Evolutionary conservation across 1,140 invertebrate species (phyloP).

Genomic region (Uloborus diversus): DNA sequence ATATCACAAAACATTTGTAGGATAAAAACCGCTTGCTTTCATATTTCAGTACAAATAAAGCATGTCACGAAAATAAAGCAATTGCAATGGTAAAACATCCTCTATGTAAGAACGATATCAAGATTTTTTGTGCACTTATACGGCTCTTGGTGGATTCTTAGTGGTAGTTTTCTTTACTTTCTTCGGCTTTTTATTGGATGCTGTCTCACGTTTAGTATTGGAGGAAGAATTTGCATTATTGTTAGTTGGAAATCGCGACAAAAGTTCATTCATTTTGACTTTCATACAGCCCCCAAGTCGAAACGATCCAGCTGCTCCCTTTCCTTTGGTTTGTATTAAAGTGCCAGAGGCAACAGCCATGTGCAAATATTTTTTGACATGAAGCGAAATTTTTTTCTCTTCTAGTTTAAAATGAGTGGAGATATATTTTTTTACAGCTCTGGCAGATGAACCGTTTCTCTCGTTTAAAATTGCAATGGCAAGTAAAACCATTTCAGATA

Average conservation of each 20-base stretch:
- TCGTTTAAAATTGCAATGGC: slow-evolving; percentile 65
- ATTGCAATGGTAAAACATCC: too few species aligned
- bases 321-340: slow-evolving; percentile 73
- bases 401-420: slow-evolving; percentile 71
- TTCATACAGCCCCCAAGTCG: slow-evolving; percentile 63
- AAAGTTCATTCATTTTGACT: slow-evolving; percentile 60
- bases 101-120: too few species aligned
- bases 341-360: slow-evolving; percentile 69
- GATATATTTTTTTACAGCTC: slow-evolving; percentile 75
- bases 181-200: neutral
- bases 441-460: slow-evolving; percentile 71
- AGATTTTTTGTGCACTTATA: too few species aligned
- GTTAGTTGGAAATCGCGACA: slow-evolving; percentile 52
- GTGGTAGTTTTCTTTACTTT: neutral
- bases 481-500: slow-evolving; percentile 59
- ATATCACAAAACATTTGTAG: too few species aligned
- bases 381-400: slow-evolving; percentile 69
- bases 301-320: slow-evolving; percentile 72
- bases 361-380: slow-evolving; percentile 72
- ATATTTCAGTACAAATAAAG: too few species aligned
- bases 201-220: neutral
- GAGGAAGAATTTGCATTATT: neutral
- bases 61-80: too few species aligned
- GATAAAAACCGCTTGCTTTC: too few species aligned
- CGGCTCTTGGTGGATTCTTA: neutral